These are phyloP conservation scores for Probosciger aterrimus DNA, from an alignment of 2,113 vertebrate species.

Conservation along the genomic window DNA sequence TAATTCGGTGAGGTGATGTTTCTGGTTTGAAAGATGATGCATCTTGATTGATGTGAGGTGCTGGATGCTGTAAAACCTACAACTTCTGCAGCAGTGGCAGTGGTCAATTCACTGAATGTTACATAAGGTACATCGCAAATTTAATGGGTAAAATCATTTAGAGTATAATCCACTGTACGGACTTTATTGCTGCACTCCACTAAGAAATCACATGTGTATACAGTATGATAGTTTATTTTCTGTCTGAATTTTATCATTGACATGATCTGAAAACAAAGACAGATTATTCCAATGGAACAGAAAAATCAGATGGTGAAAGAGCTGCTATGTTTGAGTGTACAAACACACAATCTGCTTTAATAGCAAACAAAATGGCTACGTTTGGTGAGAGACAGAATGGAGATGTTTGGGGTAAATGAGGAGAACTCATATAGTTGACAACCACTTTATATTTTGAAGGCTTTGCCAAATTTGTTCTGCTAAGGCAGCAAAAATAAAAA, in stretches of 20 bases:
- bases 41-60: not conserved
- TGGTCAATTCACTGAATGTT: not conserved
- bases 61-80: not conserved
- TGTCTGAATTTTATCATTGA: not conserved
- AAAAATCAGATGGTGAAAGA: not conserved
- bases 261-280: not conserved
- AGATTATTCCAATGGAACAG: not conserved
- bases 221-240: not conserved
- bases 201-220: not conserved
- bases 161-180: not conserved
- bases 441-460: not conserved
- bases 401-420: not conserved
- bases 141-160: not conserved
- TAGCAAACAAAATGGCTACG: not conserved
- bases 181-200: not conserved
- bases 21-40: conserved; percentile 26
- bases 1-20: conserved; percentile 24
- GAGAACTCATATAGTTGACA: not conserved
- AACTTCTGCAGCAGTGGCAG: not conserved
- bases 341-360: not conserved
- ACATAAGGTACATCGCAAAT: not conserved
- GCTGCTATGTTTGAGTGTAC: not conserved
- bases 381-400: not conserved
- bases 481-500: not conserved
- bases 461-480: not conserved